These are phyloP conservation scores for Sipunculus nudus DNA, from an alignment of 2,888 invertebrate species.

Conservation along the genomic window DNA sequence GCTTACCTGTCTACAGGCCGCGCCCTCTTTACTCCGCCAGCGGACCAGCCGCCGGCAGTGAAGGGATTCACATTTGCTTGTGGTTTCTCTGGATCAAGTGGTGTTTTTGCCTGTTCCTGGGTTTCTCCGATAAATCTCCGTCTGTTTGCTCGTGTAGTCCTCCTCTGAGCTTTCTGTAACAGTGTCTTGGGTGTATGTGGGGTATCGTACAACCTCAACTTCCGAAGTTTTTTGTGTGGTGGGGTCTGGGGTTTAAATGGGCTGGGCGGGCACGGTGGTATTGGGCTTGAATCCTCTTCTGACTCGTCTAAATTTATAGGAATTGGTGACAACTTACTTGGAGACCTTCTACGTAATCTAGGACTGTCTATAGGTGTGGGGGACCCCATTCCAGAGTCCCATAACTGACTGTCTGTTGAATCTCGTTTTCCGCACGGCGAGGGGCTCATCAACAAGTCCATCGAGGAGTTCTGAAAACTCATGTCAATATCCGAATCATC, in stretches of 20 bases:
- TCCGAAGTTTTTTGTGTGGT: slow-evolving; percentile 66
- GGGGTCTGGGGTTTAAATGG: slow-evolving; percentile 68
- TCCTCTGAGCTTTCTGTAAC: slow-evolving; percentile 71
- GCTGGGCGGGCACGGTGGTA: slow-evolving; percentile 5
- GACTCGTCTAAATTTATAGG: slow-evolving; percentile 20
- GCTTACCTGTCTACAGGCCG: too few relatives aligned
- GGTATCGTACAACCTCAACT: slow-evolving; percentile 80
- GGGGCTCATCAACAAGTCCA: background rate
- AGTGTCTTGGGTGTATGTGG: slow-evolving; percentile 88
- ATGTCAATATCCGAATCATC: slow-evolving; percentile 38
- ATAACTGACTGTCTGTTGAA: background rate
- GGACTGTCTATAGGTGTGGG: slow-evolving; percentile 6
- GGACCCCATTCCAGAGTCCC: slow-evolving; percentile 13
- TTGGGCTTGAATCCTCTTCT: slow-evolving; percentile 2
- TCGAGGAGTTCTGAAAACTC: slow-evolving; percentile 10
- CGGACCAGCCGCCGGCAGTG: too few relatives aligned
- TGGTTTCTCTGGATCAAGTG: slow-evolving; percentile 23
- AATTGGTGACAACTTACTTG: background rate
- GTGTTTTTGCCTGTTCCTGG: slow-evolving; percentile 63
- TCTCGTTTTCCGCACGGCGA: background rate
- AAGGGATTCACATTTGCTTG: slow-evolving; percentile 83
- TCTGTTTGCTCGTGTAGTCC: slow-evolving; percentile 5
- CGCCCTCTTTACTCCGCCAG: too few relatives aligned
- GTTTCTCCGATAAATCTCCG: slow-evolving; percentile 17
- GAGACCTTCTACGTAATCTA: background rate